phyloP scores from a whole-genome alignment of 2,113 vertebrate genomes.

The Fregata magnificens region DNA sequence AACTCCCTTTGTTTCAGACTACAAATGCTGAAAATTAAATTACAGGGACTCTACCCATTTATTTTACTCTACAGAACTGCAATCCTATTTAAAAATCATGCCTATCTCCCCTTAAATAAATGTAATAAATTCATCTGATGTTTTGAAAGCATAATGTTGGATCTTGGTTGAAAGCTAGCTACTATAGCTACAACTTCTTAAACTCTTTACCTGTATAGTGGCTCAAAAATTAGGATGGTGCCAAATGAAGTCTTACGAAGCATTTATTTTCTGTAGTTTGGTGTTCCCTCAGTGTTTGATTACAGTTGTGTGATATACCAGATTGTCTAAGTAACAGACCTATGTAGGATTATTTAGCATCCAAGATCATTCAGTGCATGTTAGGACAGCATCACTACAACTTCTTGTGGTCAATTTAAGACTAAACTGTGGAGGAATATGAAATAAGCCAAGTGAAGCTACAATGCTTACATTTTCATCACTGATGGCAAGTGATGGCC shows the following conservation, averaged over 20 bases:
- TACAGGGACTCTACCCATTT: background rate
- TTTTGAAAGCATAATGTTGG: background rate
- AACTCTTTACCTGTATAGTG: background rate
- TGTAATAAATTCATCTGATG: background rate
- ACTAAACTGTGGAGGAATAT: background rate
- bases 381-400: background rate
- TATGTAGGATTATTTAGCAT: background rate
- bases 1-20: background rate
- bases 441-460: background rate
- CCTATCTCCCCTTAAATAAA: background rate
- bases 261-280: background rate
- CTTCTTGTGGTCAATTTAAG: background rate
- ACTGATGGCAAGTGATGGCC: background rate
- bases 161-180: background rate
- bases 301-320: background rate
- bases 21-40: background rate
- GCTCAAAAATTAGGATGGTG: background rate
- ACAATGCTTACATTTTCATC: background rate
- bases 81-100: background rate
- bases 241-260: background rate
- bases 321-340: background rate
- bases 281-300: background rate
- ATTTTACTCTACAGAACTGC: background rate
- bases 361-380: background rate
- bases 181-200: background rate